phyloP scores from a whole-genome alignment of 2,113 vertebrate genomes.

The Phrynocephalus versicolor region DNA sequence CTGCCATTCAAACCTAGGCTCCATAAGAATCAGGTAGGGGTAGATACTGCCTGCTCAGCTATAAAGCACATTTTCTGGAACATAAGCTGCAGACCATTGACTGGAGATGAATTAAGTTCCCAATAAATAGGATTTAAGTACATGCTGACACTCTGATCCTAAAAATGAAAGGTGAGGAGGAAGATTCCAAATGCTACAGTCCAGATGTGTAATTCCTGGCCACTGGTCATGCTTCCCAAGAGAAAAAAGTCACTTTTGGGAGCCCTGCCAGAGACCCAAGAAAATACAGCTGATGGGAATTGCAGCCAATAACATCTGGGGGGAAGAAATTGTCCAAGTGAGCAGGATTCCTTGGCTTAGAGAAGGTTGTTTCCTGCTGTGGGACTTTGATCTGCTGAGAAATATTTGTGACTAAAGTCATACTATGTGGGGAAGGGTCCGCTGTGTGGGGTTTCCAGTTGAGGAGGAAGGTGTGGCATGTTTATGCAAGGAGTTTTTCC shows the following conservation, averaged over 20 bases:
- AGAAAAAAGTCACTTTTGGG: too few relatives aligned
- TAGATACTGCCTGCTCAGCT: background rate
- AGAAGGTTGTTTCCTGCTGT: too few relatives aligned
- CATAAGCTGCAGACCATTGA: background rate
- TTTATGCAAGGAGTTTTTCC: too few relatives aligned
- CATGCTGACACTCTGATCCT: background rate
- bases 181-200: too few relatives aligned
- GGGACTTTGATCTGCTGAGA: background rate
- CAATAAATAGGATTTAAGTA: background rate
- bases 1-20: rapidly evolving
- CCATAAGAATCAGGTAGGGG: background rate
- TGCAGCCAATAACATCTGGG: background rate
- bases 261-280: too few relatives aligned
- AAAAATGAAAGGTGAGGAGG: background rate
- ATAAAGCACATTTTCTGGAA: background rate
- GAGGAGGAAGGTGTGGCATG: too few relatives aligned
- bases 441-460: too few relatives aligned
- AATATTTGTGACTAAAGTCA: background rate
- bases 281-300: background rate
- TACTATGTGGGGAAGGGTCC: too few relatives aligned
- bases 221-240: too few relatives aligned
- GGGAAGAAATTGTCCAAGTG: too few relatives aligned
- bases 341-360: too few relatives aligned
- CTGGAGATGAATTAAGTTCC: background rate
- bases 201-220: too few relatives aligned